Evolutionary conservation across 2,113 vertebrate species (phyloP).

Genomic region (Paradisaea rubra): DNA sequence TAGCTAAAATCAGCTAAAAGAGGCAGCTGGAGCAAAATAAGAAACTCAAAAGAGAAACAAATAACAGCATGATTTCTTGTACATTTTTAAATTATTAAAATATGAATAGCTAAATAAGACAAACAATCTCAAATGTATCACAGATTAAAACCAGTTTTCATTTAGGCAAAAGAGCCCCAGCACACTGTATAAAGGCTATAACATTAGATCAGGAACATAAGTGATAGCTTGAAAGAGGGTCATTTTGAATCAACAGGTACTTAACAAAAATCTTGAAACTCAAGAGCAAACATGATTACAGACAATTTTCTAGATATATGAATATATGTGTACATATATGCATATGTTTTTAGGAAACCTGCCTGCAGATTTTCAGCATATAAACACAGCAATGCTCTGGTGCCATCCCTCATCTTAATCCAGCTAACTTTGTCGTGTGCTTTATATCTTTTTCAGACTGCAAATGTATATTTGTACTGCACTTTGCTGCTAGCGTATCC

Average conservation of each 20-base stretch:
- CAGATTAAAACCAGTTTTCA: not conserved
- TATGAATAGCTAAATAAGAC: not conserved
- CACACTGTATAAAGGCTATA: not conserved
- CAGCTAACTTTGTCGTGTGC: not conserved
- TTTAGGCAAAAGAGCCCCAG: not conserved
- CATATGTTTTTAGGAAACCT: conserved; percentile 15
- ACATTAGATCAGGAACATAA: not conserved
- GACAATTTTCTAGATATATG: not conserved
- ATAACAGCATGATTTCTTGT: not conserved
- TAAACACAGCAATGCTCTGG: not conserved
- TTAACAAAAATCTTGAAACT: not conserved
- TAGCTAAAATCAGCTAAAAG: not conserved
- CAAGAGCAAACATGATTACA: not conserved
- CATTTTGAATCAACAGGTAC: not conserved
- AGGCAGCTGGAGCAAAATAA: not conserved
- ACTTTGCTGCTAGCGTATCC: not conserved
- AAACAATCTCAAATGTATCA: not conserved
- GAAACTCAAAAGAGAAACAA: not conserved
- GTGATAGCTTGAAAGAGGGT: not conserved
- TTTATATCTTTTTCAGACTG: not conserved
- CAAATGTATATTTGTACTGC: not conserved
- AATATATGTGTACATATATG: not conserved
- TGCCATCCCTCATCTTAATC: not conserved
- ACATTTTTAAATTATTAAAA: not conserved
- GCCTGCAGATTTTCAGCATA: not conserved